Base-by-base conservation (phyloP, 1,140 invertebrate species). In the Luehdorfia chinensis region DNA sequence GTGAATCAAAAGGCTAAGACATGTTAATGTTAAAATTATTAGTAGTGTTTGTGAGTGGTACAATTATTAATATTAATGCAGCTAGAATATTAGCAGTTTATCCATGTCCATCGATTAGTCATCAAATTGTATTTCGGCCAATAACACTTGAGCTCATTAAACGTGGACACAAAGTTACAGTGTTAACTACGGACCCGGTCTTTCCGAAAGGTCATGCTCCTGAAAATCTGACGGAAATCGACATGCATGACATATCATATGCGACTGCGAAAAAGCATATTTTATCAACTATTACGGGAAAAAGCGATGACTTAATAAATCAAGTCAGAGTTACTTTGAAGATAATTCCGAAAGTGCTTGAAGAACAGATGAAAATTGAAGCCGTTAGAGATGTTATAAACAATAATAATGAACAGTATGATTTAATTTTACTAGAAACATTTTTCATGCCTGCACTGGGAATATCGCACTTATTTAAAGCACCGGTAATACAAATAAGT, bases 61-160 rank as follows among this genome's bases (percentile, higher is more conserved):
- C 30, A 2, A 13, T 48, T 1, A 13, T 48, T 1, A 25, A 28
- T 4, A 6, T 23, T 62, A 23, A 59, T 59, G 16, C 80, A 75
- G 18, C 84, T 74, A 75, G 66, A 39, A 91, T 91, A 32, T 58
- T 91, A 14, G 84, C 70, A 0, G 55, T 89, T 0, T 66, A 88
- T 30, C 71, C 88, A 2, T 73, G 70, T 8, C 70, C 88, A 1
- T 87, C 87, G 6, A 21, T 21, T 3, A 21, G 19, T 21, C 19
- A 21, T 21, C 89, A 90, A 65, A 57, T 89, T 2, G 80, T 88
- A 2, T 88, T 83, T 47, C 55, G 76, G 47, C 62, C 83, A 11
- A 11, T 89, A 4, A 75, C 75, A 23, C 64, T 75, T 48, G 83
- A 77, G 43, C 58, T 90, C 12, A 71, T 65, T 0, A 78, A 70